These are phyloP conservation scores for Minunthozetes semirufus DNA, from an alignment of 2,888 invertebrate genomes.

Conservation along the genomic window DNA sequence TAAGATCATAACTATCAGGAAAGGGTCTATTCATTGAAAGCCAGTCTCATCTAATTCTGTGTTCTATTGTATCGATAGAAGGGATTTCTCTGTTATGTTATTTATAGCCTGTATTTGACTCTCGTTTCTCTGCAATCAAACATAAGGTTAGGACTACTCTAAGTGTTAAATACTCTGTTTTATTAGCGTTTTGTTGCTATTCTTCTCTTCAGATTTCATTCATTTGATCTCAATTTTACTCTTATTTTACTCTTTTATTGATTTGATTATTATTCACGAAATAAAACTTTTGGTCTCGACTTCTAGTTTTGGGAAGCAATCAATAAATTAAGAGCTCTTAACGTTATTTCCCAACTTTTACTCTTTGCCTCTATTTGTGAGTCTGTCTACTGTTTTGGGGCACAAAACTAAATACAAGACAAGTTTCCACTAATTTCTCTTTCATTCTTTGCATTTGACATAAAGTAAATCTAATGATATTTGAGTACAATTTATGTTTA, in stretches of 20 bases:
- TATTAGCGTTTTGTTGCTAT: neutral
- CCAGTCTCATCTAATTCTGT: neutral
- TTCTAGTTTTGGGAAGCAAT: neutral
- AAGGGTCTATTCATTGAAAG: constrained; percentile 17
- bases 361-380: neutral
- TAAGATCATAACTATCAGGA: constrained; percentile 23
- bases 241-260: neutral
- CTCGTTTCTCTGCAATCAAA: neutral
- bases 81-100: constrained; percentile 13
- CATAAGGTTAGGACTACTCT: neutral
- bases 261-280: constrained; percentile 12
- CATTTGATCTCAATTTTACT: neutral
- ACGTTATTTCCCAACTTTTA: neutral
- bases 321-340: constrained; percentile 19
- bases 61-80: constrained; percentile 2
- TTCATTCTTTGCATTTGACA: constrained; percentile 17
- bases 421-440: constrained; percentile 13
- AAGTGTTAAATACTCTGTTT: neutral
- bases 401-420: neutral
- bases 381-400: neutral
- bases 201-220: neutral
- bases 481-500: constrained; percentile 24
- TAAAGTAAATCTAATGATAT: constrained; percentile 21
- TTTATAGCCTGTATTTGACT: constrained; percentile 10
- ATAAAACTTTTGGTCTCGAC: neutral